Percentiles rank a stretch among this genome's conserved stretches.
These are phyloP conservation scores for Protobothrops mucrosquamatus DNA, from an alignment of 2,113 vertebrate species.

Conservation along the genomic window DNA sequence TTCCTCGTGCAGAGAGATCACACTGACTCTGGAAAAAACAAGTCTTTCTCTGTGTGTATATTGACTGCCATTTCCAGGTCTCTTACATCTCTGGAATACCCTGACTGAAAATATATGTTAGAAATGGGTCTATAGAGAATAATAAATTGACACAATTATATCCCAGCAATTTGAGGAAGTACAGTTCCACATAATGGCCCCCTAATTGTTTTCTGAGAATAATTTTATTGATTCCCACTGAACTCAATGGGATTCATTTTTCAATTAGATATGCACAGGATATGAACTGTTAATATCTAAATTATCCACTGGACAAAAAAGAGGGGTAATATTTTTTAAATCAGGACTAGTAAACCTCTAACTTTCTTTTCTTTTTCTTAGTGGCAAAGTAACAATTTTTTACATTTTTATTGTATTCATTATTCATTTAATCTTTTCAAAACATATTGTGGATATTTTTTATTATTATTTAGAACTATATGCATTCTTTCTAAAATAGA, in stretches of 20 bases:
- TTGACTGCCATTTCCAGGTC: not conserved
- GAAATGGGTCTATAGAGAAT: not conserved
- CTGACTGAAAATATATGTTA: not conserved
- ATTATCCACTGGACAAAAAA: not conserved
- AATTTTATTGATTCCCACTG: not conserved
- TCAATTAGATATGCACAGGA: not conserved
- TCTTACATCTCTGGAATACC: rapidly evolving
- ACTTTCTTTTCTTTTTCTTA: not conserved
- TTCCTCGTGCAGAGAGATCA: not conserved
- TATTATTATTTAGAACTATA: not conserved
- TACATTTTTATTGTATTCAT: not conserved
- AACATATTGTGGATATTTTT: not conserved
- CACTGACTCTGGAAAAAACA: not conserved
- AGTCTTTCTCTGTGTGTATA: not conserved
- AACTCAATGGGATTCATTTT: not conserved
- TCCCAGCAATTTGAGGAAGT: not conserved
- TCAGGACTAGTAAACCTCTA: not conserved
- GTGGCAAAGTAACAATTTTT: not conserved
- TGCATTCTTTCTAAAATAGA: not conserved
- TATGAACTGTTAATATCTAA: not conserved
- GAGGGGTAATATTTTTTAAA: not conserved
- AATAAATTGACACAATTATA: not conserved
- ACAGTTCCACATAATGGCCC: not conserved
- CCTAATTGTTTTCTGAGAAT: not conserved
- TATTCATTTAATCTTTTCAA: not conserved